phyloP scores from a whole-genome alignment of 1,140 invertebrate species.

The Lasioglossum albipes region DNA sequence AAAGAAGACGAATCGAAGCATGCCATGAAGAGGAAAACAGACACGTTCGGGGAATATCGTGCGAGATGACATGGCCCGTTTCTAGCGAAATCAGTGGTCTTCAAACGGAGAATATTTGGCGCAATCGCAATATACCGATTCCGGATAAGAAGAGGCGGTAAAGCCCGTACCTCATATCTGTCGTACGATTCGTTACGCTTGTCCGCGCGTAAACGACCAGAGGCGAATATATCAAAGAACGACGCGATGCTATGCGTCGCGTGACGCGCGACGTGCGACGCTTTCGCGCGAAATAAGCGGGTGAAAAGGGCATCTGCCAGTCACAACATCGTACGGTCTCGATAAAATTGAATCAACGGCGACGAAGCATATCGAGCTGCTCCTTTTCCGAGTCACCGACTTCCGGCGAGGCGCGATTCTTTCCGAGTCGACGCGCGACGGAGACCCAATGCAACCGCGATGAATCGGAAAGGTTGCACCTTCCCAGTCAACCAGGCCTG shows the following conservation, averaged over 20 bases:
- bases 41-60: too few species aligned
- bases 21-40: too few species aligned
- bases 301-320: constrained; percentile 57
- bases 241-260: too few species aligned
- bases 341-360: constrained; percentile 6
- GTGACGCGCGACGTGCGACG: neutral
- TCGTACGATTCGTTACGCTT: neutral
- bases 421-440: too few species aligned
- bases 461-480: neutral
- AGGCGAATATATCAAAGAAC: neutral
- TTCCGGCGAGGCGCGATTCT: neutral
- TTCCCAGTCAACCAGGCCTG: too few species aligned
- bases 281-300: neutral
- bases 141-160: neutral
- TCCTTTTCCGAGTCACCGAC: neutral
- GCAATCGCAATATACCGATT: neutral
- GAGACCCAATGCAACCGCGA: too few species aligned
- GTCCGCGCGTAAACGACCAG: neutral
- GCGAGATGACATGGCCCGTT: too few species aligned
- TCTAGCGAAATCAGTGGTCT: too few species aligned
- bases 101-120: too few species aligned
- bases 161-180: neutral
- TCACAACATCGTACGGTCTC: constrained; percentile 46
- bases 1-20: too few species aligned
- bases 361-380: neutral